These are phyloP conservation scores for Pitta sordida DNA, from an alignment of 2,113 vertebrate genomes.

Conservation along the genomic window DNA sequence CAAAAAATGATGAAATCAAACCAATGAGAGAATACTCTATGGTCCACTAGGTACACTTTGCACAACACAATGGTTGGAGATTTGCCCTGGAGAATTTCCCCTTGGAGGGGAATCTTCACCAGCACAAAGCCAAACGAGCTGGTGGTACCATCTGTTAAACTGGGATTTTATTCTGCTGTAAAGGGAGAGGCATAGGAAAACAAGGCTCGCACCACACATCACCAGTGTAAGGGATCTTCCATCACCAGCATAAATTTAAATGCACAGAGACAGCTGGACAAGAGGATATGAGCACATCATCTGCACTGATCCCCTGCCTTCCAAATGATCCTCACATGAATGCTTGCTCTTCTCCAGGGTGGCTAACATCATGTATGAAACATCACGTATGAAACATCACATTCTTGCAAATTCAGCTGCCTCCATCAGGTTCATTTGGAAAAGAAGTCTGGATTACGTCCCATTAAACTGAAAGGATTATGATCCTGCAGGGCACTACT, in stretches of 20 bases:
- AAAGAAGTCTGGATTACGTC: not conserved
- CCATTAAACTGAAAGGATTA: not conserved
- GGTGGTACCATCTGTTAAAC: slow-evolving; percentile 27
- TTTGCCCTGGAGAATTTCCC: slow-evolving; percentile 29
- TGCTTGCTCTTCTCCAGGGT: not conserved
- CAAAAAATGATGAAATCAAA: slow-evolving; percentile 44
- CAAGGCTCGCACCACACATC: not conserved
- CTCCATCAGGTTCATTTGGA: not conserved
- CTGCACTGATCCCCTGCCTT: not conserved
- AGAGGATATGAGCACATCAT: not conserved
- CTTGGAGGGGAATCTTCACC: slow-evolving; percentile 2
- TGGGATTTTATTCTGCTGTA: not conserved
- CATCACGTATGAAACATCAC: not conserved
- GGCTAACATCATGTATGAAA: not conserved
- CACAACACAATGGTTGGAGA: not conserved
- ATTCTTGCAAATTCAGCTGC: not conserved
- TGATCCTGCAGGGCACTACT: not conserved
- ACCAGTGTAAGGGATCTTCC: not conserved
- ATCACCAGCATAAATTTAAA: not conserved
- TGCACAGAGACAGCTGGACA: not conserved
- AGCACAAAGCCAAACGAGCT: not conserved
- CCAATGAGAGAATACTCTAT: not conserved
- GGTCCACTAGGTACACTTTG: slow-evolving; percentile 37
- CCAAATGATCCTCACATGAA: not conserved
- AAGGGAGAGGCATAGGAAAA: not conserved